phyloP scores from a whole-genome alignment of 2,797 vertebrate genomes.

The Catharus ustulatus region DNA sequence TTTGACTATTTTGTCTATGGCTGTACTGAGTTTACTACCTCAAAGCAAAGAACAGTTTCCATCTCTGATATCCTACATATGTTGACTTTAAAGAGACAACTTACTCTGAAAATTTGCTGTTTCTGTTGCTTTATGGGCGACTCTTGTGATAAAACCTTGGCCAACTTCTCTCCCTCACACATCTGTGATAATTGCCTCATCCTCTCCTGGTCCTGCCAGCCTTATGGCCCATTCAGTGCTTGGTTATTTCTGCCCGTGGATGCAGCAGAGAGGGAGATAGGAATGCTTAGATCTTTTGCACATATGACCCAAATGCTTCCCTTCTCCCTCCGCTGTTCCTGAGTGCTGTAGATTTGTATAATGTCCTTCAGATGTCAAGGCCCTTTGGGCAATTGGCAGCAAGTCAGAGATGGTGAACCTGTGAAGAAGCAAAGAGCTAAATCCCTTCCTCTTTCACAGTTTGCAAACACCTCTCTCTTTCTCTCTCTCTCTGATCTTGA shows the following conservation, averaged over 20 bases:
- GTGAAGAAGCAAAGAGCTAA: constrained; percentile 47
- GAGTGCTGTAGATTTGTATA: constrained; percentile 34
- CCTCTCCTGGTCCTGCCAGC: not conserved
- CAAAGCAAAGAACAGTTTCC: not conserved
- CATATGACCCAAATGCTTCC: not conserved
- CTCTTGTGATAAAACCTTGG: not conserved
- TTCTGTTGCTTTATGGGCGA: not conserved
- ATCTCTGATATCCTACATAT: not conserved
- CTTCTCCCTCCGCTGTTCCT: not conserved
- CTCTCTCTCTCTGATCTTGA: constrained; percentile 62
- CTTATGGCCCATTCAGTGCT: not conserved
- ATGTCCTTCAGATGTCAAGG: constrained; percentile 64
- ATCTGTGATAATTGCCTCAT: not conserved
- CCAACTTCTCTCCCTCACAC: not conserved
- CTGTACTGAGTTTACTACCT: not conserved
- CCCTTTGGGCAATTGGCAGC: constrained; percentile 51
- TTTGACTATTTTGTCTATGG: not conserved
- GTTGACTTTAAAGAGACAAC: not conserved
- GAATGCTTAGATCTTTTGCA: constrained; percentile 56
- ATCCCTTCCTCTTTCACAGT: constrained; percentile 63
- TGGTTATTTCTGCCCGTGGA: constrained; percentile 8
- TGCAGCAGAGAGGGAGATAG: not conserved
- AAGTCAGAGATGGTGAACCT: constrained; percentile 61
- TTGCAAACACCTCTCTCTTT: constrained; percentile 71
- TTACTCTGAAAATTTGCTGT: not conserved